A percentile compares a stretch with the other conserved stretches of the same genome.
Conservation (phyloP, 2,888 invertebrate genomes). For the Seira ritae region DNA sequence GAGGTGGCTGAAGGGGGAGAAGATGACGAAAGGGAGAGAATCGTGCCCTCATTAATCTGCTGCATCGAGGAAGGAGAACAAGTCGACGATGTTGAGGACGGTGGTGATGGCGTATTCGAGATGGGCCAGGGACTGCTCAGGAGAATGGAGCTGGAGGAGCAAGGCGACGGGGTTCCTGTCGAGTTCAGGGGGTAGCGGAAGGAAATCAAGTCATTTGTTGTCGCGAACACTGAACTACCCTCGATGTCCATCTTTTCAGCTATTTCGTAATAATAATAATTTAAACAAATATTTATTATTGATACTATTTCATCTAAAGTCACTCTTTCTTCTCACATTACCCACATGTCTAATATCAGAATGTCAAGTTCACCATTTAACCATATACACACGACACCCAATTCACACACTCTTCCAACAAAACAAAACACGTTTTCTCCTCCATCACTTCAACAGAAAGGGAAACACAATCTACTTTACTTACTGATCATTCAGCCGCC, state of each 20-base stretch:
- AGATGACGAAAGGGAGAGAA: slow-evolving; percentile 38
- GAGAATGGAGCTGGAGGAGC: slow-evolving; percentile 28
- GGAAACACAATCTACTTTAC: neutral
- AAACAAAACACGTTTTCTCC: neutral
- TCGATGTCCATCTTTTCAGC: slow-evolving; percentile 49
- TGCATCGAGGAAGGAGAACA: slow-evolving; percentile 19
- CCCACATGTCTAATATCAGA: too few species aligned
- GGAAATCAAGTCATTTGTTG: slow-evolving; percentile 43
- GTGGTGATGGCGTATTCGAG: slow-evolving; percentile 38
- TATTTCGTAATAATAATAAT: too few species aligned
- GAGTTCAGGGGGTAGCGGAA: slow-evolving; percentile 36
- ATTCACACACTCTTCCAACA: too few species aligned
- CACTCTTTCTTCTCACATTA: too few species aligned
- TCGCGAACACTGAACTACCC: slow-evolving; percentile 33
- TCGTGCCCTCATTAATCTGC: slow-evolving; percentile 12
- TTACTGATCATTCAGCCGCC: neutral
- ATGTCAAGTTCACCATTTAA: too few species aligned
- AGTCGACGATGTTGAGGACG: slow-evolving; percentile 38
- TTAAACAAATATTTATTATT: too few species aligned
- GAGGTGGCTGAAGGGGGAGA: slow-evolving; percentile 32
- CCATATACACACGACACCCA: too few species aligned
- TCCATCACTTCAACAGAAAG: neutral
- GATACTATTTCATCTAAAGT: too few species aligned
- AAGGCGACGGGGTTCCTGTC: neutral
- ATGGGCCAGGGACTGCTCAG: slow-evolving; percentile 51